Percentiles rank a stretch among this genome's conserved stretches.
phyloP scores from a whole-genome alignment of 2,888 invertebrate genomes.

The Suillia variegata region DNA sequence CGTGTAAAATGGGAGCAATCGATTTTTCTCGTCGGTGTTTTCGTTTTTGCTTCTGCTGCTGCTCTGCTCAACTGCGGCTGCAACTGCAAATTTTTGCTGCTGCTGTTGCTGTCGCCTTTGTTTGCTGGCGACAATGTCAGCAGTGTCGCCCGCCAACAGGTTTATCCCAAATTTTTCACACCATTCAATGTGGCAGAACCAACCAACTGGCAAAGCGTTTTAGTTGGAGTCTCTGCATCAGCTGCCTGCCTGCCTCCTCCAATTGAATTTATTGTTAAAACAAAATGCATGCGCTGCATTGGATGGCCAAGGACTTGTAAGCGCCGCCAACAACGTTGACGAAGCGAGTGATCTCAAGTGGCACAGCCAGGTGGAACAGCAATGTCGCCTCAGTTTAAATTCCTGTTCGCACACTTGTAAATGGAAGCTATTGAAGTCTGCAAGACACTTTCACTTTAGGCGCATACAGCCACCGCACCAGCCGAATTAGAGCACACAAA shows the following conservation, averaged over 20 bases:
- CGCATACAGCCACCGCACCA: too few species aligned
- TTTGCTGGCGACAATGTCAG: too few species aligned
- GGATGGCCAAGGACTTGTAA: slow-evolving; percentile 19
- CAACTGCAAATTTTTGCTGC: slow-evolving; percentile 16
- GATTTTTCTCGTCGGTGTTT: too few species aligned
- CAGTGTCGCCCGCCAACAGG: slow-evolving; percentile 38
- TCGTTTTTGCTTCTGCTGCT: slow-evolving; percentile 29
- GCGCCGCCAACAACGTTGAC: slow-evolving; percentile 21
- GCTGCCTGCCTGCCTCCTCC: not conserved
- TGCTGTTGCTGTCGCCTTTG: slow-evolving; percentile 5
- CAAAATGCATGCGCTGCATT: too few species aligned
- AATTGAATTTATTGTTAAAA: not conserved
- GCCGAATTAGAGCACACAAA: too few species aligned
- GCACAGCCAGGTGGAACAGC: too few species aligned
- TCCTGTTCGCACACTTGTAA: too few species aligned
- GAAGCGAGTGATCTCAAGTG: too few species aligned
- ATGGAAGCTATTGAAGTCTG: too few species aligned
- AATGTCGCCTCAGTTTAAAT: too few species aligned
- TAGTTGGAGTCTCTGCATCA: not conserved
- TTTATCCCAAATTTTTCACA: slow-evolving; percentile 21
- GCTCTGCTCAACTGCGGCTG: slow-evolving; percentile 17
- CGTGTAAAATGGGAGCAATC: slow-evolving; percentile 52
- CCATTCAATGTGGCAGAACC: not conserved
- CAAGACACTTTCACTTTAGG: too few species aligned
- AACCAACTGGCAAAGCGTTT: too few species aligned